Base-by-base conservation (phyloP, 2,888 invertebrate species). In the Empis livida region DNA sequence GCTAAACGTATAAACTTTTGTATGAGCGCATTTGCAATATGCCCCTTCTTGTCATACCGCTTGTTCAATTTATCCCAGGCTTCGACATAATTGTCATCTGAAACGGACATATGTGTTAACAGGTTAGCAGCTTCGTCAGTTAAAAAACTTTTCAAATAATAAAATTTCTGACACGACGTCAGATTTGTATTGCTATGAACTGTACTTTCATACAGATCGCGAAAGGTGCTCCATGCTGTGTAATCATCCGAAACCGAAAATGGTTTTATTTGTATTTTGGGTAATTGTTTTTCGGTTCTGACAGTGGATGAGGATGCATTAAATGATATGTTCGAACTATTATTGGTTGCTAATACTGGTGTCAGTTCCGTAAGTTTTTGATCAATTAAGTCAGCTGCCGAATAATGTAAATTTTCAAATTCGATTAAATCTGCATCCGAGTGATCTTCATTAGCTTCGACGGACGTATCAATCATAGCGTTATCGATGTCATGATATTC, bases 261-360 rank as follows among this genome's bases (percentile, higher is more conserved):
- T 5, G 44, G 46, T 5, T 51, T 53, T 17, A 45, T 49, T 9
- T 30, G 17, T 5, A 50, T 57, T 10, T 57, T 56, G 11, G 59
- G 61, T 16, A 56, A 57, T 5, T 53, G 57, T n/a, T n/a, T n/a
- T n/a, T n/a, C n/a, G n/a, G n/a, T n/a, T n/a, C n/a, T n/a, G n/a
- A n/a, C n/a, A n/a, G n/a, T n/a, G n/a, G n/a, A n/a, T n/a, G n/a
- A n/a, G n/a, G n/a, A n/a, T n/a, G n/a, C n/a, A n/a, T n/a, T n/a
- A n/a, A n/a, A n/a, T n/a, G n/a, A n/a, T n/a, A n/a, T n/a, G n/a
- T n/a, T n/a, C n/a, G n/a, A n/a, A n/a, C n/a, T n/a, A n/a, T n/a
- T n/a, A n/a, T n/a, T n/a, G n/a, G n/a, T n/a, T n/a, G n/a, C n/a
- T n/a, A n/a, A n/a, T n/a, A n/a, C n/a, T n/a, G n/a, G n/a, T n/a